phyloP scores from a whole-genome alignment of 1,140 invertebrate genomes.

The Sinella curviseta region DNA sequence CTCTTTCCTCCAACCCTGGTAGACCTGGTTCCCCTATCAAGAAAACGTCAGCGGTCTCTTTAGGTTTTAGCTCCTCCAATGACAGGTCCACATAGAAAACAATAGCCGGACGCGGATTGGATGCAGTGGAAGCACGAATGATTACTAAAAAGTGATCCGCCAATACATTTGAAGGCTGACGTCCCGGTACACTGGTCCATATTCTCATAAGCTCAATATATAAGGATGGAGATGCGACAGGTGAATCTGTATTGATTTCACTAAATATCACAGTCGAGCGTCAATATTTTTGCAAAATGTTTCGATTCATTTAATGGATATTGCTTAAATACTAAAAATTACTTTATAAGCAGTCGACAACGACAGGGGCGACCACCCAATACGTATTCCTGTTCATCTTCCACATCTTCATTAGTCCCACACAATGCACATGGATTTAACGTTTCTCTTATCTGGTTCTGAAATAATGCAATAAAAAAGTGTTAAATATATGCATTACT shows the following conservation, averaged over 20 bases:
- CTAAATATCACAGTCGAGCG: no score
- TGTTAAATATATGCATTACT: no score
- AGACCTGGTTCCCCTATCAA: background rate
- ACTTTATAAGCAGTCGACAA: no score
- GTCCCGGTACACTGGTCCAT: background rate
- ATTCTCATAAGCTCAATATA: background rate
- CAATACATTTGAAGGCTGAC: background rate
- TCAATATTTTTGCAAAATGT: no score
- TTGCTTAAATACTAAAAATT: no score
- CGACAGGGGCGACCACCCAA: no score
- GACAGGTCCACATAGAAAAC: background rate
- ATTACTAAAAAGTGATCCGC: background rate
- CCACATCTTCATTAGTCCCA: no score
- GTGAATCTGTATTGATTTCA: background rate
- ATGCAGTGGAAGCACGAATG: background rate
- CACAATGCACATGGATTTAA: no score
- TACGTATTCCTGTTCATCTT: no score
- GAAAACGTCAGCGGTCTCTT: background rate
- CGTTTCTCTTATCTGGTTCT: no score
- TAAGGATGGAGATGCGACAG: background rate
- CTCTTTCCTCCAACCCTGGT: background rate
- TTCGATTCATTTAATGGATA: no score
- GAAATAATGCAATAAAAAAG: no score
- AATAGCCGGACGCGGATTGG: background rate
- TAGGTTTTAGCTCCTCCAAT: background rate